These are phyloP conservation scores for Brachypodius melanocephalos DNA, from an alignment of 2,113 vertebrate species.

Conservation along the genomic window DNA sequence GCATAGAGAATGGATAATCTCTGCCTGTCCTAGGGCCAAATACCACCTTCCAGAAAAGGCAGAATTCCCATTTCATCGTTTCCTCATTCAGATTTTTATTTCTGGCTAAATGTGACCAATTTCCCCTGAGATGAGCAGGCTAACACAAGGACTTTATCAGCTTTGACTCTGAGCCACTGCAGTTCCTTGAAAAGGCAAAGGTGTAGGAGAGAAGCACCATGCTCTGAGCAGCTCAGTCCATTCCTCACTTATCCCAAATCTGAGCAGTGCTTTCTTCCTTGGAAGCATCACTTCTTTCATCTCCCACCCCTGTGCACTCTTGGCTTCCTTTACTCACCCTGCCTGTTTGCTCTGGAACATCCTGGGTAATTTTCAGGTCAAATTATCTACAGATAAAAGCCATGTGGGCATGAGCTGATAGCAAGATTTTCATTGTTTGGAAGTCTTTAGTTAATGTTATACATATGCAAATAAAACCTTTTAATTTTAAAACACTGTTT, in stretches of 20 bases:
- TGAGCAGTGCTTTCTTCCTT: background rate
- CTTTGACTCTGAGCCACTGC: background rate
- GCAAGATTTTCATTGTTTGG: background rate
- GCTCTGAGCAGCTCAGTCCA: background rate
- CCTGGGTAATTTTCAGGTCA: background rate
- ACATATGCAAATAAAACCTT: background rate
- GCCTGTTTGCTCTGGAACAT: background rate
- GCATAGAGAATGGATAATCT: conserved; percentile 9
- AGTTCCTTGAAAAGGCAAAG: background rate
- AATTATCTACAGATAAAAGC: background rate
- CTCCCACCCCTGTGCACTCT: background rate
- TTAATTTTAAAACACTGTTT: background rate
- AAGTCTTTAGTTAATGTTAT: background rate
- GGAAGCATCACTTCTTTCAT: background rate
- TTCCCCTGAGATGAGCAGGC: background rate
- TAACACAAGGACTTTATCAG: background rate
- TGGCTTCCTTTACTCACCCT: accelerated
- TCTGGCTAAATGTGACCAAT: background rate
- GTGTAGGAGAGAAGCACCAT: background rate
- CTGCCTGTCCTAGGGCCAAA: background rate
- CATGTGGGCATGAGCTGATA: background rate
- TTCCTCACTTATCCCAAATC: background rate
- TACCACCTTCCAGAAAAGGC: background rate
- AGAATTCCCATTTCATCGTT: conserved; percentile 1
- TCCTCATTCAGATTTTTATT: background rate